These are phyloP conservation scores for Acropora tenuis DNA, from an alignment of 64 coral and sea anemone genomes.

Conservation along the genomic window DNA sequence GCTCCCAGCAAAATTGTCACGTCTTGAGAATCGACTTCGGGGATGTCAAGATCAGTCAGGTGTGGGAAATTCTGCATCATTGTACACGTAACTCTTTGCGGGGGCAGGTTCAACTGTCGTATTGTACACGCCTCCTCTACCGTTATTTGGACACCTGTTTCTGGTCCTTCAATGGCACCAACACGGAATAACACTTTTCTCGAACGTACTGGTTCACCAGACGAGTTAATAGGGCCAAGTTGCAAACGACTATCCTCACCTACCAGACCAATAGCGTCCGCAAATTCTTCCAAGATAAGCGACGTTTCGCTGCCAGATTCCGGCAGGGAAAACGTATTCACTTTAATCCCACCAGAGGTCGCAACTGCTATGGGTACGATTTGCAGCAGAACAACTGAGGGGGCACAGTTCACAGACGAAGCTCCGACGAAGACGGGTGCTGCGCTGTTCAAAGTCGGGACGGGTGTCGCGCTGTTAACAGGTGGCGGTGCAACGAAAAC, in stretches of 20 bases:
- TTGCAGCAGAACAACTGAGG: too few species aligned
- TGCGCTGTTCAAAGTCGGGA: neutral
- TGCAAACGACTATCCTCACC: slow-evolving; percentile 23
- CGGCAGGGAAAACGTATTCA: slow-evolving; percentile 27
- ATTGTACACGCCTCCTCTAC: slow-evolving; percentile 64
- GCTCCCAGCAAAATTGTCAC: slow-evolving; percentile 59
- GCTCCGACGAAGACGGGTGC: slow-evolving; percentile 38
- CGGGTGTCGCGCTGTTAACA: neutral
- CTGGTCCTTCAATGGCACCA: too few species aligned
- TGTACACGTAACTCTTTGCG: slow-evolving; percentile 5
- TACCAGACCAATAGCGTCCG: slow-evolving; percentile 26
- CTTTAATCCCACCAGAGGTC: neutral
- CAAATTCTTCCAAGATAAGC: slow-evolving; percentile 53
- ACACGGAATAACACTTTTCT: too few species aligned
- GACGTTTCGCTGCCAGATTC: slow-evolving; percentile 61
- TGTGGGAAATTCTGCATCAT: slow-evolving; percentile 44
- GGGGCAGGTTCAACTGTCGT: slow-evolving; percentile 41
- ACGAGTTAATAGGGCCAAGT: slow-evolving; percentile 53
- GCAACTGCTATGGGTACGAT: slow-evolving; percentile 35
- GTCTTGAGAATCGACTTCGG: slow-evolving; percentile 31
- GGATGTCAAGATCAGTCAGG: slow-evolving; percentile 31
- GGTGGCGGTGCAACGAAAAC: slow-evolving; percentile 18
- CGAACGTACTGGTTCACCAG: too few species aligned
- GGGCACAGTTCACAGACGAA: slow-evolving; percentile 44
- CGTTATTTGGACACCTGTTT: neutral